Conservation (phyloP, 2,888 invertebrate genomes). For the Eledona agricola region DNA sequence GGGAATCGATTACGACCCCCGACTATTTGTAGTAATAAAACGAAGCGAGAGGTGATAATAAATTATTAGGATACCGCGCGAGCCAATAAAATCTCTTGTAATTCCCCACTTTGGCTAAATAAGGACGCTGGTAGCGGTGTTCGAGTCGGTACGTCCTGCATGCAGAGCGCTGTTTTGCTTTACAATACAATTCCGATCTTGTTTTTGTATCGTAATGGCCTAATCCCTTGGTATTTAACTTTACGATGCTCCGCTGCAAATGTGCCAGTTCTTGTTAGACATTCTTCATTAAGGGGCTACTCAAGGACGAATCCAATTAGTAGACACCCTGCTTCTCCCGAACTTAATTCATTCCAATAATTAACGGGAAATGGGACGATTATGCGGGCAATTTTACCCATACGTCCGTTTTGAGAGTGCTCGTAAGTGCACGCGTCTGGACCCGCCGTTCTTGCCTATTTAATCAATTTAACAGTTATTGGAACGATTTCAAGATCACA, state of each 20-base stretch:
- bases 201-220: slow-evolving; percentile 30
- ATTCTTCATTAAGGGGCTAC: slow-evolving; percentile 21
- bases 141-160: slow-evolving; percentile 19
- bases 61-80: slow-evolving; percentile 33
- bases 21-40: slow-evolving; percentile 32
- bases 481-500: too few relatives aligned
- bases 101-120: slow-evolving; percentile 33
- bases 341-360: slow-evolving; percentile 22
- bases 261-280: slow-evolving; percentile 29
- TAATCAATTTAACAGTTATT: too few relatives aligned
- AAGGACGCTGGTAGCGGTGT: slow-evolving; percentile 25
- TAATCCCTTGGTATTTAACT: slow-evolving; percentile 30
- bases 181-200: slow-evolving; percentile 30
- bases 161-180: slow-evolving; percentile 23
- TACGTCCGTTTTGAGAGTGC: slow-evolving; percentile 28
- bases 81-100: slow-evolving; percentile 35
- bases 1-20: slow-evolving; percentile 27
- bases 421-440: too few relatives aligned
- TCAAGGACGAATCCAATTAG: slow-evolving; percentile 19
- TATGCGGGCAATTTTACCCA: slow-evolving; percentile 32
- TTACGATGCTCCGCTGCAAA: slow-evolving; percentile 25
- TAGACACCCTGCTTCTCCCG: slow-evolving; percentile 23
- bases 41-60: slow-evolving; percentile 31
- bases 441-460: too few relatives aligned
- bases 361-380: slow-evolving; percentile 27